Evolutionary conservation across 92 coral and sea anemone species (phyloP).

Genomic region (Phenganax marumi): DNA sequence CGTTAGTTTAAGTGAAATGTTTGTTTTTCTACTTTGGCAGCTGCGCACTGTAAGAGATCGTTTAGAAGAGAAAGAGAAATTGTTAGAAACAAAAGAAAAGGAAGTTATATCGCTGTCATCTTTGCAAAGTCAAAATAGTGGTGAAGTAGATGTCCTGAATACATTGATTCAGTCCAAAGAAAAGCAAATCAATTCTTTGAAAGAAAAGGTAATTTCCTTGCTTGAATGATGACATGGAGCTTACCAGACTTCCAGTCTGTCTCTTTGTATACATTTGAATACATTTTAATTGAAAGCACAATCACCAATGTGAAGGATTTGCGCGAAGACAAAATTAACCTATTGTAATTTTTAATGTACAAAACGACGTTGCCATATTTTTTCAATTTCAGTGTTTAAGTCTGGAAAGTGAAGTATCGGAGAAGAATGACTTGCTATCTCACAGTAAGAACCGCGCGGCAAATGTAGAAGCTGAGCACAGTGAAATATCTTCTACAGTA

Average conservation of each 20-base stretch:
- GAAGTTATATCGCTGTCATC: conserved; percentile 73
- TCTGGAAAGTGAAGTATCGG: conserved; percentile 78
- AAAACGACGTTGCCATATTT: too few relatives aligned
- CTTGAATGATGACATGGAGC: not conserved
- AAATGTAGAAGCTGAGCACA: conserved; percentile 74
- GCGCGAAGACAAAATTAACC: too few relatives aligned
- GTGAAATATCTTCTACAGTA: conserved; percentile 69
- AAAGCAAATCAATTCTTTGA: conserved; percentile 70
- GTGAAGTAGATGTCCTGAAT: conserved; percentile 85
- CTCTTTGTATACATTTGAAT: too few relatives aligned
- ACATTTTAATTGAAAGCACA: too few relatives aligned
- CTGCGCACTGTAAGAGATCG: conserved; percentile 76
- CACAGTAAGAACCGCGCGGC: conserved; percentile 67
- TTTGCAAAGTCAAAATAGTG: conserved; percentile 82
- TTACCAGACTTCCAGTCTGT: not conserved
- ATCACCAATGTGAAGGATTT: too few relatives aligned
- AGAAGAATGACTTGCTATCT: conserved; percentile 63
- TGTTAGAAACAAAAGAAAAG: conserved; percentile 75
- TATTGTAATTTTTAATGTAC: too few relatives aligned
- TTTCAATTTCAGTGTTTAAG: conserved; percentile 62
- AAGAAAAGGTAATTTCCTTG: conserved; percentile 65
- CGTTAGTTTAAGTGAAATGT: not conserved
- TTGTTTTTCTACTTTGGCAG: conserved; percentile 40
- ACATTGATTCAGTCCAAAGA: conserved; percentile 82
- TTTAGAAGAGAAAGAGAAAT: conserved; percentile 77